A percentile compares a stretch with the other conserved stretches of the same genome.
phyloP scores from a whole-genome alignment of 2,797 vertebrate species.

The Enteromius anoplus region DNA sequence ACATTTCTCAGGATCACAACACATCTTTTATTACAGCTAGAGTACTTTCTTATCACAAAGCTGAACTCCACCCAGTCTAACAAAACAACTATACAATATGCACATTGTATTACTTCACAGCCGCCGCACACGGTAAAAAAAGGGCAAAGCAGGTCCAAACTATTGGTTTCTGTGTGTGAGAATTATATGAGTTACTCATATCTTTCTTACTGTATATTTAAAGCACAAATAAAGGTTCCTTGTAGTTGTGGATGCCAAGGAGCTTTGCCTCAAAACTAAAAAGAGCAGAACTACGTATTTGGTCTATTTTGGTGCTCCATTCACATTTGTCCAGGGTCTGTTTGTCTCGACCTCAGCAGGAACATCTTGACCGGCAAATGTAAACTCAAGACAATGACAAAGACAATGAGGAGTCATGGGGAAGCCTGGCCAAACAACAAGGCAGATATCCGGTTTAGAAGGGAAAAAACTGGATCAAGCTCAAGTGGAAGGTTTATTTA shows the following conservation, averaged over 20 bases:
- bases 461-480: conserved; percentile 8
- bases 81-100: conserved; percentile 24
- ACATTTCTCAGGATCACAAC: conserved; percentile 33
- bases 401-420: conserved; percentile 37
- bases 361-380: conserved; percentile 43
- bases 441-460: not conserved
- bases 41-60: conserved; percentile 36
- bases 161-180: not conserved
- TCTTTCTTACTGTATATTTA: not conserved
- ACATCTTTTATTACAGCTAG: conserved; percentile 38
- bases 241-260: not conserved
- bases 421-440: conserved; percentile 32
- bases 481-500: not conserved
- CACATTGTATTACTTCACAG: conserved; percentile 6
- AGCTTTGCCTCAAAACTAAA: not conserved
- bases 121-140: not conserved
- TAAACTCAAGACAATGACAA: conserved; percentile 38
- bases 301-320: conserved; percentile 18
- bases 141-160: not conserved
- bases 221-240: not conserved
- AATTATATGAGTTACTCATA: not conserved
- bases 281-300: conserved; percentile 17
- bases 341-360: conserved; percentile 25
- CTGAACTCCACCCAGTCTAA: conserved; percentile 33
- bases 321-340: conserved; percentile 9